Percentiles rank a stretch among this genome's conserved stretches.
Evolutionary conservation across 2,888 invertebrate genomes (phyloP).

Genomic region (Cephonodes hylas): DNA sequence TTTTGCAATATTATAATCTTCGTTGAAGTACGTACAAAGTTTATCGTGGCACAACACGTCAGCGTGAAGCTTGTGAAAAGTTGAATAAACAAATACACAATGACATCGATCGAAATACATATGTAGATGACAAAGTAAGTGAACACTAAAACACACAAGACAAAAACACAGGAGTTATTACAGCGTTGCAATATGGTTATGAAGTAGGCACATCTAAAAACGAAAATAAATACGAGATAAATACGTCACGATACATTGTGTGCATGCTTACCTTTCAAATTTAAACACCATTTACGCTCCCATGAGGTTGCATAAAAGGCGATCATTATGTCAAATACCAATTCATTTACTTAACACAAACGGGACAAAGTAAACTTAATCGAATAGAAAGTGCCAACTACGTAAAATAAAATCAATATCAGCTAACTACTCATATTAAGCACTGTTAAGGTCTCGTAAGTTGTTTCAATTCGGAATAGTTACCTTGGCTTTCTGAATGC

Average conservation of each 20-base stretch:
- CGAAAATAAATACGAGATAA: slow-evolving; percentile 22
- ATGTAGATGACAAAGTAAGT: slow-evolving; percentile 14
- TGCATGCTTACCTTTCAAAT: slow-evolving; percentile 81
- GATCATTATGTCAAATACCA: slow-evolving; percentile 76
- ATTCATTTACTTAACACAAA: slow-evolving; percentile 71
- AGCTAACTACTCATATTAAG: slow-evolving; percentile 72
- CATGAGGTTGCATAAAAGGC: slow-evolving; percentile 80
- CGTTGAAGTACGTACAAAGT: neutral
- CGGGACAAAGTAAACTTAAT: slow-evolving; percentile 70
- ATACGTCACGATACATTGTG: slow-evolving; percentile 56
- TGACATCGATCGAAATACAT: neutral
- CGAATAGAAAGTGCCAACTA: slow-evolving; percentile 72
- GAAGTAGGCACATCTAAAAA: slow-evolving; percentile 25
- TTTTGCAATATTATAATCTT: too few species aligned
- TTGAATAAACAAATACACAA: slow-evolving; percentile 20
- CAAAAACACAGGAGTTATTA: neutral
- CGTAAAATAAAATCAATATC: slow-evolving; percentile 69
- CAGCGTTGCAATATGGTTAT: slow-evolving; percentile 19
- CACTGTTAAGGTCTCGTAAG: slow-evolving; percentile 36
- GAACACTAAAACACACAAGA: neutral
- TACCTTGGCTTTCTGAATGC: slow-evolving; percentile 92
- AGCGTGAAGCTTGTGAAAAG: slow-evolving; percentile 38
- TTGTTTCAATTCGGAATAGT: slow-evolving; percentile 17
- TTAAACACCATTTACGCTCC: slow-evolving; percentile 79
- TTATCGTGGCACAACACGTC: slow-evolving; percentile 33